Base-by-base conservation (phyloP, 1,140 invertebrate genomes). In the Aphaenogaster rudis region DNA sequence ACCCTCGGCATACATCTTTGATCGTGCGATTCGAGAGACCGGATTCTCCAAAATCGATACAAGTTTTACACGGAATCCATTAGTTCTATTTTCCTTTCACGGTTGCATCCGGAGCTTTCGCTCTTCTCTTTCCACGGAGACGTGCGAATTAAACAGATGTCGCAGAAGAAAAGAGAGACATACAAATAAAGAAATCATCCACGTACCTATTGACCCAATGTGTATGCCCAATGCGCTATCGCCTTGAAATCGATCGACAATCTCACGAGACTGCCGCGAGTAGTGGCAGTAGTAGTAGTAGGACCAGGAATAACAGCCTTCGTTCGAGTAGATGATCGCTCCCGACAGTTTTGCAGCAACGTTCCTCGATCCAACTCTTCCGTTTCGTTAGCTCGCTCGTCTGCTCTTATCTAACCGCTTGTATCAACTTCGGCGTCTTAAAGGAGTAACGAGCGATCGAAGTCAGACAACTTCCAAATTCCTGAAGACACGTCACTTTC, bases 201-300 rank as follows among this genome's bases (percentile, higher is more conserved):
- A 66, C 63, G 7, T 66, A 72, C 87, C 42, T 86, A 71, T 84
- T 45, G 33, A 52, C 42, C 59, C 61, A 42, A 13, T 52, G 28
- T 52, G 50, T 76, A 76, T 36, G 61, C 15, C 15, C 39, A 36
- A 17, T 33, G 74, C 61, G 45, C n/a, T 77, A 36, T 36, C n/a
- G 17, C 9, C 45, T 42, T n/a, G 2, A 28, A 28, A 88, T 88
- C 82, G 69, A 81, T 81, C 76, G 39, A 79, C 17, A 57, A 88
- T 88, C 87, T 66, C 4, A 11, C 4, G n/a, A 13, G 15, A 52
- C 39, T 66, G 74, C 28, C 52, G 54, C 11, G 45, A 52, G 42
- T n/a, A 33, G 28, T 13, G 7, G 33, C 52, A 42, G 28, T 28
- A 28, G 28, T 28, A 9, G 42, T 50, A 59, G 6, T 48, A 42